Conservation (phyloP, 1,140 invertebrate genomes). For the Tetranychus urticae region DNA sequence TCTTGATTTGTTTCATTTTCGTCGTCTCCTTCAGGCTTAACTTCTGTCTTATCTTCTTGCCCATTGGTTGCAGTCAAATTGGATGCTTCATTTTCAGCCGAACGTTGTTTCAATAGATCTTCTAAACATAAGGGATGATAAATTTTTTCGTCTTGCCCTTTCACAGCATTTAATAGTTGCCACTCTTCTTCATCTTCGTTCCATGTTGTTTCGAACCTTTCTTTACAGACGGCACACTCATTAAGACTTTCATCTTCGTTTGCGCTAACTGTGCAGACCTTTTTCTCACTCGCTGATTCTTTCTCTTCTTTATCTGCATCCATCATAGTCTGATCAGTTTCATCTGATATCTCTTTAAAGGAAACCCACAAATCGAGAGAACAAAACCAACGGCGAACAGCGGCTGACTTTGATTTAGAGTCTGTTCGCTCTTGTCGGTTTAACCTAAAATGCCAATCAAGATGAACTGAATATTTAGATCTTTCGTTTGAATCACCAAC, state of each 20-base stretch:
- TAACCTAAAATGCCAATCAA: conserved; percentile 90
- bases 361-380: conserved; percentile 42
- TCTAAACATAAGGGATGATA: conserved; percentile 14
- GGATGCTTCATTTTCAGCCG: not conserved
- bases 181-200: conserved; percentile 88
- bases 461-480: conserved; percentile 53
- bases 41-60: too few species aligned
- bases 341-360: conserved; percentile 77
- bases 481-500: conserved; percentile 43
- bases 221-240: conserved; percentile 60
- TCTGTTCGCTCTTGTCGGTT: conserved; percentile 52
- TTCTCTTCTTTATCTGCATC: not conserved
- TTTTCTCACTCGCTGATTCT: not conserved
- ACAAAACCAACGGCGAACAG: conserved; percentile 5
- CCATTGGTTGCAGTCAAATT: too few species aligned
- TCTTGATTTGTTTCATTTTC: too few species aligned
- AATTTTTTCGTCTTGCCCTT: conserved; percentile 27
- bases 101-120: conserved; percentile 7
- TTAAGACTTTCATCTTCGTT: conserved; percentile 3
- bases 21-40: too few species aligned
- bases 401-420: not conserved
- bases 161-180: conserved; percentile 61
- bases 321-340: conserved; percentile 17
- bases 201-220: conserved; percentile 76
- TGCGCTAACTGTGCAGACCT: conserved; percentile 17